A percentile compares a stretch with the other conserved stretches of the same genome.
These are phyloP conservation scores for Ectemnius continuus DNA, from an alignment of 2,888 invertebrate species.

Conservation along the genomic window DNA sequence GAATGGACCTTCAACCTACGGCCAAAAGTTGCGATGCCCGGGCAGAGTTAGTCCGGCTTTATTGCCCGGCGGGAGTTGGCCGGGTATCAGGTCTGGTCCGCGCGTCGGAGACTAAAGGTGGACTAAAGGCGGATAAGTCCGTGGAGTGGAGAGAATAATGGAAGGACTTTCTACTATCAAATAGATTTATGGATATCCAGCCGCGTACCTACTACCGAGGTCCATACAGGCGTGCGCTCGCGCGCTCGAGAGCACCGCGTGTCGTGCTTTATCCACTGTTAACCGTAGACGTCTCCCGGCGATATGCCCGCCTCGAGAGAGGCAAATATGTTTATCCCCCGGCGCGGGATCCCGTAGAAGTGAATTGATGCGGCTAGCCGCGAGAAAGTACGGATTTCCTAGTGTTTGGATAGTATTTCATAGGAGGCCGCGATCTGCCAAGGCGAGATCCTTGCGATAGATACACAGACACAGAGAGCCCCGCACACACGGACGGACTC, in stretches of 20 bases:
- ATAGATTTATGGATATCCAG: slow-evolving; percentile 76
- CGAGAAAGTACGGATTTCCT: slow-evolving; percentile 50
- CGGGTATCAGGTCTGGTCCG: slow-evolving; percentile 56
- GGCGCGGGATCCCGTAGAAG: slow-evolving; percentile 25
- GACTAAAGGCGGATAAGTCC: slow-evolving; percentile 63
- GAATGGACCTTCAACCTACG: too few species aligned
- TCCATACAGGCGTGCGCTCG: slow-evolving; percentile 52
- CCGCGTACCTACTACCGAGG: slow-evolving; percentile 64
- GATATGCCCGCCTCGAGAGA: slow-evolving; percentile 46
- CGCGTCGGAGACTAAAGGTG: slow-evolving; percentile 50
- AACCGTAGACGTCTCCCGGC: slow-evolving; percentile 54
- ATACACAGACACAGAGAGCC: not conserved
- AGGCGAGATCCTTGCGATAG: slow-evolving; percentile 36
- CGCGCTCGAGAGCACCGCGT: slow-evolving; percentile 22
- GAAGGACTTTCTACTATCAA: slow-evolving; percentile 76
- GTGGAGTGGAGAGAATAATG: slow-evolving; percentile 70
- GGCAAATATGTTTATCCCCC: slow-evolving; percentile 55
- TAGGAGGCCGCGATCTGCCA: slow-evolving; percentile 35
- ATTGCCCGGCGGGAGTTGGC: slow-evolving; percentile 60
- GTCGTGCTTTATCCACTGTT: slow-evolving; percentile 61
- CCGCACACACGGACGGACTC: not conserved
- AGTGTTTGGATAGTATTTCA: slow-evolving; percentile 53
- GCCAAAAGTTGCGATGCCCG: too few species aligned
- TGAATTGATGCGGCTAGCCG: slow-evolving; percentile 37
- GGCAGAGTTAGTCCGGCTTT: slow-evolving; percentile 30